Evolutionary conservation across 2,113 vertebrate species (phyloP), one percentile per base, ranked within the genome.

Genomic region (Triplophysa rosa): DNA sequence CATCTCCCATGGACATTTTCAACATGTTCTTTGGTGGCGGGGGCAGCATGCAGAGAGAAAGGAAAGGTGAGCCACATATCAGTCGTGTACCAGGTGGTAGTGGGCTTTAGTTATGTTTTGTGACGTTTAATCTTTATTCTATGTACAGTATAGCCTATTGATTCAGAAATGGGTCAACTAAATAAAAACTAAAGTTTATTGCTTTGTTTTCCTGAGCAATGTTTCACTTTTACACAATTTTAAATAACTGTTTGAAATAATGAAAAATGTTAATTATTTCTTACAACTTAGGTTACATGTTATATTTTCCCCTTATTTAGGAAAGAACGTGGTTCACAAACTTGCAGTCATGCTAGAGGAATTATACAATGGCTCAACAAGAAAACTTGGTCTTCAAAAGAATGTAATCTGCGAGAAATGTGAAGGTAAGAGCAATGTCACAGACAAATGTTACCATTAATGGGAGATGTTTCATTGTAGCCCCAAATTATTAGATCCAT

Each of bases 11-110:
- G 95, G 97, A 99, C 90, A 96, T 99, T 89, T 99, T 99, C 87
- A 95, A 99, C 92, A 99, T 98, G 97, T 99, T 99, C 89, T 99
- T 99, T 89, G 98, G 97, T 79, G 98, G 97, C 54, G 96, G 97
- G 77, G 95, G 96, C 81, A 93, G 95, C 84, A 97, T 95, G 93
- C 94, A 96, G 80, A 93, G 95, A 89, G 97, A 99, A 86, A 95
- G 95, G 85, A 95, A 89, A 95, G 97, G 98, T 98, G 89, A 89
- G 83, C 1, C 16, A 29, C 12, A 21, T 11, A 19, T 65, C 33
- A 26, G 11, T 61, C 6, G 12, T 67, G 42, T 23, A 69, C 8
- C 16, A 54, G 45, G 13, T 68, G n/a, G 33, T 19, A 66, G 33
- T 67, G 19, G 40, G 37, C 37, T 11, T 8, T 0, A 17, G 29